phyloP scores from a whole-genome alignment of 2,113 vertebrate genomes.

The Genyomyrus donnyi region DNA sequence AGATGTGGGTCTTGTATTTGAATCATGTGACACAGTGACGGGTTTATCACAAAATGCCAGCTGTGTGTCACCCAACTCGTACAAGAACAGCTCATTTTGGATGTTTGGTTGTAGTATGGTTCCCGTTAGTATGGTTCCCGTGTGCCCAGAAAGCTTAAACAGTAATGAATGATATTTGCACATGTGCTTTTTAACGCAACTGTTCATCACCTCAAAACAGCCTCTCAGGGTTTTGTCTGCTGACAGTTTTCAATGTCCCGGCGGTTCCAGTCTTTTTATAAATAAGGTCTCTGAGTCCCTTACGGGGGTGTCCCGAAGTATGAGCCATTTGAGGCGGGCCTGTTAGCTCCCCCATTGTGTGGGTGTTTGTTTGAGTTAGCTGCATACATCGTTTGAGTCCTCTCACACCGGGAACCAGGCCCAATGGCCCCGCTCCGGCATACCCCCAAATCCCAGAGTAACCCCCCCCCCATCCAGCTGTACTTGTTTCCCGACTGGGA shows the following conservation, averaged over 20 bases:
- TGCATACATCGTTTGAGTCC: neutral
- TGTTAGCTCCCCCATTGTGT: neutral
- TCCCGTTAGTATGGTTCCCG: neutral
- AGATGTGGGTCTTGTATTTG: neutral
- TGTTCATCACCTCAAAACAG: neutral
- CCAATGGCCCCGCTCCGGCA: neutral
- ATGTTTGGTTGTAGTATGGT: neutral
- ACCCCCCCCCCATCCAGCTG: neutral
- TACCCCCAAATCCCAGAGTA: neutral
- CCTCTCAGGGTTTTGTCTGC: neutral
- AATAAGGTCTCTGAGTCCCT: constrained; percentile 29
- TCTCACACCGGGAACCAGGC: neutral
- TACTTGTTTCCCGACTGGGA: neutral
- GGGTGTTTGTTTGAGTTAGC: neutral
- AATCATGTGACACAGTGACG: neutral
- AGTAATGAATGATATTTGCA: neutral
- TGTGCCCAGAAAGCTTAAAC: neutral
- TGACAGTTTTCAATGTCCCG: constrained; percentile 32
- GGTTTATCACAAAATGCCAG: neutral
- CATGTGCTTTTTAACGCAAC: neutral
- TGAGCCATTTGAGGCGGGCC: neutral
- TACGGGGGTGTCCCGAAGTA: neutral
- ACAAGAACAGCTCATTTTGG: neutral
- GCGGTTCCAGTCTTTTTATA: constrained; percentile 68
- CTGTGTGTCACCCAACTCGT: neutral